Percentiles rank a stretch among this genome's conserved stretches.
Conservation (phyloP, 2,113 vertebrate genomes). For the Amblyornis subalaris region DNA sequence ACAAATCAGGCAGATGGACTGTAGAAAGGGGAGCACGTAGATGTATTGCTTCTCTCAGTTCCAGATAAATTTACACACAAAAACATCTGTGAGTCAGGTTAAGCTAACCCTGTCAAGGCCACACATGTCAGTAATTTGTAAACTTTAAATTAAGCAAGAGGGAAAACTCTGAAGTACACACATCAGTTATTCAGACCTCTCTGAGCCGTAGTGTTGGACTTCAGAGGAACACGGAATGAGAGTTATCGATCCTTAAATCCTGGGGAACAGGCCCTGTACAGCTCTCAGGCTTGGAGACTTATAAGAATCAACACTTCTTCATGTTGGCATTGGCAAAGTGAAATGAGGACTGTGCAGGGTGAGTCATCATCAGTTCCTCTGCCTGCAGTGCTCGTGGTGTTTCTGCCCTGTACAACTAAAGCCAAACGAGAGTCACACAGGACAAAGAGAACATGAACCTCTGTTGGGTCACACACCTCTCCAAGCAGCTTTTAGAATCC, state of each 20-base stretch:
- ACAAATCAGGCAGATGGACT: neutral
- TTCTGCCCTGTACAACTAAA: neutral
- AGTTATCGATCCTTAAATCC: neutral
- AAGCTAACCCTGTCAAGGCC: neutral
- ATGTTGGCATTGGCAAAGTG: neutral
- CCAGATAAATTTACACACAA: neutral
- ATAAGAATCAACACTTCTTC: neutral
- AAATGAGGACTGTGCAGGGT: neutral
- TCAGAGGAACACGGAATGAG: neutral
- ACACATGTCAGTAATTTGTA: neutral
- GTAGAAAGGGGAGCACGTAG: neutral
- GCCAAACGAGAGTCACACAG: neutral
- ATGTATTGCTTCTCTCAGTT: neutral
- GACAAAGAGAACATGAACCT: neutral
- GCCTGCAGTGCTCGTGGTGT: neutral
- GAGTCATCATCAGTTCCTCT: neutral
- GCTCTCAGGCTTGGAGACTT: neutral
- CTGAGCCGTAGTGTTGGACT: neutral
- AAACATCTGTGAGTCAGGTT: neutral
- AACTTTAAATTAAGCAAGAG: neutral
- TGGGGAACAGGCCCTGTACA: neutral
- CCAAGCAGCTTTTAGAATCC: neutral
- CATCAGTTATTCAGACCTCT: neutral
- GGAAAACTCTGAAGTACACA: fast-evolving
- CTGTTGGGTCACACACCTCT: neutral